A percentile compares a stretch with the other conserved stretches of the same genome.
Conservation (phyloP, 2,113 vertebrate genomes). For the Aphelocoma coerulescens region DNA sequence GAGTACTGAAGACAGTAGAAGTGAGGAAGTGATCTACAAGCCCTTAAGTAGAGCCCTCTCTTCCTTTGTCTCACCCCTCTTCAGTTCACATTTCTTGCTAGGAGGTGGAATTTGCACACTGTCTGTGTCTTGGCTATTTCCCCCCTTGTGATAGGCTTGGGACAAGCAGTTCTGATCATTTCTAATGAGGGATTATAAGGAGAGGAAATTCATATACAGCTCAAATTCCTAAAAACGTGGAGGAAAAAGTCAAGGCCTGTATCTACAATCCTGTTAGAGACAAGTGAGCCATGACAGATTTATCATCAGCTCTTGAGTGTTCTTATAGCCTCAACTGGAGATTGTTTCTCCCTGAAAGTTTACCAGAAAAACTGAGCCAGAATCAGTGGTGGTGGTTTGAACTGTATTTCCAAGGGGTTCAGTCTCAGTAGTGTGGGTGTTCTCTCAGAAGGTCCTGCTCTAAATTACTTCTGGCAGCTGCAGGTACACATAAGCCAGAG, state of each 20-base stretch:
- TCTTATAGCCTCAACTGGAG: background rate
- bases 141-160: background rate
- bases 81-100: background rate
- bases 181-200: background rate
- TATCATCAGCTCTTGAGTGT: background rate
- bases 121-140: background rate
- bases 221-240: background rate
- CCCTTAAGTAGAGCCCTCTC: background rate
- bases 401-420: background rate
- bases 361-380: background rate
- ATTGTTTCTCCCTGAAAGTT: background rate
- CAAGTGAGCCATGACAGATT: background rate
- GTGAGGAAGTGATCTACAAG: background rate
- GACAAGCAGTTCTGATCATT: background rate
- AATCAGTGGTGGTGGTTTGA: background rate
- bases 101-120: background rate
- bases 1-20: background rate
- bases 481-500: background rate
- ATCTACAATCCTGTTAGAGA: background rate
- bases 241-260: background rate
- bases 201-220: background rate
- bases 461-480: background rate
- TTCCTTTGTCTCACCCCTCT: background rate
- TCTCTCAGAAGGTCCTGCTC: background rate
- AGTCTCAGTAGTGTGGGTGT: background rate